These are phyloP conservation scores for Diarsia dahlii DNA, from an alignment of 2,888 invertebrate genomes.

Conservation along the genomic window DNA sequence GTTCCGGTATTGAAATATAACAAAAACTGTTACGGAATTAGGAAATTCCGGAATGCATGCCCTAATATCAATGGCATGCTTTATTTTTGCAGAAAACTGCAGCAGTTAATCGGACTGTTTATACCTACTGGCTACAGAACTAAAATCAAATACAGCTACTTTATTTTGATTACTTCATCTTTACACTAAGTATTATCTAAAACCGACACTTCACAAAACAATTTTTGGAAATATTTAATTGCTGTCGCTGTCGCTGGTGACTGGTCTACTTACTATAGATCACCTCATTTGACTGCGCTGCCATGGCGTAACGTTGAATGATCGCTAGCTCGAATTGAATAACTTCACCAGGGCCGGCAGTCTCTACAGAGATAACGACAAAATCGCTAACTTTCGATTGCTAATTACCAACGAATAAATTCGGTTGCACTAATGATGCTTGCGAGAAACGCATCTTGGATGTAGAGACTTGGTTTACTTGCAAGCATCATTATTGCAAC, in stretches of 20 bases:
- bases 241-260: too few relatives aligned
- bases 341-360: too few relatives aligned
- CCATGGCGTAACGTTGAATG: not conserved
- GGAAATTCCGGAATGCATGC: too few relatives aligned
- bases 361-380: too few relatives aligned
- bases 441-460: too few relatives aligned
- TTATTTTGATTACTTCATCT: not conserved
- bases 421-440: too few relatives aligned
- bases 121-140: not conserved
- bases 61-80: conserved; percentile 6
- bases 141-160: not conserved
- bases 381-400: too few relatives aligned
- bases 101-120: conserved; percentile 16
- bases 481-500: too few relatives aligned
- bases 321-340: not conserved
- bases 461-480: too few relatives aligned
- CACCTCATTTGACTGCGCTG: not conserved
- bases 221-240: not conserved
- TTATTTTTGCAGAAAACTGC: not conserved
- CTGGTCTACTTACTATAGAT: not conserved
- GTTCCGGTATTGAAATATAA: too few relatives aligned
- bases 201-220: not conserved
- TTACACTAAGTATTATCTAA: not conserved
- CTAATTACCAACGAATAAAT: too few relatives aligned
- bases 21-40: too few relatives aligned